Evolutionary conservation across 2,113 vertebrate species (phyloP).

Genomic region (Puma concolor): DNA sequence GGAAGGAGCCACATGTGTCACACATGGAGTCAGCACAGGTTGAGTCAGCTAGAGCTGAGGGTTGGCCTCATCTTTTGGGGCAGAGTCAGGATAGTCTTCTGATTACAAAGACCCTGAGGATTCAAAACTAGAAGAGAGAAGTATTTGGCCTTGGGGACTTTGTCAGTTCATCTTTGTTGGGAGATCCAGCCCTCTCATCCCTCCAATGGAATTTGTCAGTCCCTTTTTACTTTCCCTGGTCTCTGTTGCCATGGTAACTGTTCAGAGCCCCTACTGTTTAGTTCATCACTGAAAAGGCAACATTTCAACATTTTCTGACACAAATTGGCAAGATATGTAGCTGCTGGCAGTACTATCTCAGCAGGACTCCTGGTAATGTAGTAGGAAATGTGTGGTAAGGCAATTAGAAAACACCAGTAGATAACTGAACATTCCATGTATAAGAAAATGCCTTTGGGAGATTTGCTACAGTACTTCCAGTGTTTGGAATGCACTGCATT

Average conservation of each 20-base stretch:
- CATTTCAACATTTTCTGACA: slow-evolving; percentile 39
- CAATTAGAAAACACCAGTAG: neutral
- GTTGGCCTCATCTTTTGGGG: neutral
- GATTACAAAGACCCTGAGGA: neutral
- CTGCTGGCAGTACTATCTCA: slow-evolving; percentile 23
- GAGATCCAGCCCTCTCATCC: neutral
- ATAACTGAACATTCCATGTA: neutral
- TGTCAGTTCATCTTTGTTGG: neutral
- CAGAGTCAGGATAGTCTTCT: neutral
- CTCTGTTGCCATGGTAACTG: slow-evolving; percentile 21
- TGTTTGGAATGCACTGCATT: neutral
- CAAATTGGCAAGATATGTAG: neutral
- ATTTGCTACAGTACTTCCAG: neutral
- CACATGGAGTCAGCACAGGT: neutral
- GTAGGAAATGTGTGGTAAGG: neutral
- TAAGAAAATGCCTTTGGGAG: neutral
- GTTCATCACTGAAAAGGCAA: neutral
- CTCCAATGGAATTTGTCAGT: neutral
- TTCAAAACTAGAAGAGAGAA: neutral
- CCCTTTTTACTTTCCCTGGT: neutral
- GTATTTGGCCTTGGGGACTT: neutral
- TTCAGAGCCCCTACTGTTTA: neutral
- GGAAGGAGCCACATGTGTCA: neutral
- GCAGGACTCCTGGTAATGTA: slow-evolving; percentile 7
- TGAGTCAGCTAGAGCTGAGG: neutral